Base-by-base conservation (phyloP, 2,888 invertebrate species). In the Pachymerium ferrugineum region DNA sequence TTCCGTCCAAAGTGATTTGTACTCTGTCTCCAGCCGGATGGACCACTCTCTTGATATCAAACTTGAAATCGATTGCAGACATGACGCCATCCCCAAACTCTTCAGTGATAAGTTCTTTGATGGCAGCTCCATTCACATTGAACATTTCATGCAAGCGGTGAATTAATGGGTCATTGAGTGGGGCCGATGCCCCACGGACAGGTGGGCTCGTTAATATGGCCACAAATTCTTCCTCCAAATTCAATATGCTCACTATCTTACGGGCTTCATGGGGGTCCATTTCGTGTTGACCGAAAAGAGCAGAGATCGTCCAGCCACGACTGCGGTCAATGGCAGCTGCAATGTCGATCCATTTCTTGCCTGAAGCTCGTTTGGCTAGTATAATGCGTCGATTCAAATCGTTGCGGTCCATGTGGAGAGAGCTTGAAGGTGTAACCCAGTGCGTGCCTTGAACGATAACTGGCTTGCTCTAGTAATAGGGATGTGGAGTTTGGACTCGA, bases 81-180 rank as follows among this genome's bases (percentile, higher is more conserved):
- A 79, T 77, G 47, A 80, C 79, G 6, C 77, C 77, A 73, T 79
- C 78, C 12, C 79, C 79, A n/a, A 76, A 79, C 73, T 79, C 76
- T 72, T 79, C 79, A 62, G 77, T 74, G 22, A 78, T 77, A 14
- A 79, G 70, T 28, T 77, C 78, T 68, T 77, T 77, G 8, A 80
- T 35, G 22, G 79, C 73, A 1, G 76, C 74, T 0, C 79, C 79
- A 72, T 80, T 80, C 12, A 80, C 76, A 8, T 76, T 69, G 14
- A 80, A 3, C 31, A 77, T 28, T 68, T 76, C 76, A 12, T 76
- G 5, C 12, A 76, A 19, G 16, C 76, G 70, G 22, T 74, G 71
- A 1, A 76, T n/a, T 30, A 31, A 16, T 2, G 73, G 73, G 28
- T 73, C 73, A n/a, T n/a, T 28, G 2, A 28, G 68, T 5, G 31